Percentiles rank a stretch among this genome's conserved stretches.
phyloP scores from a whole-genome alignment of 2,113 vertebrate species.

The Myrmecophaga tridactyla region DNA sequence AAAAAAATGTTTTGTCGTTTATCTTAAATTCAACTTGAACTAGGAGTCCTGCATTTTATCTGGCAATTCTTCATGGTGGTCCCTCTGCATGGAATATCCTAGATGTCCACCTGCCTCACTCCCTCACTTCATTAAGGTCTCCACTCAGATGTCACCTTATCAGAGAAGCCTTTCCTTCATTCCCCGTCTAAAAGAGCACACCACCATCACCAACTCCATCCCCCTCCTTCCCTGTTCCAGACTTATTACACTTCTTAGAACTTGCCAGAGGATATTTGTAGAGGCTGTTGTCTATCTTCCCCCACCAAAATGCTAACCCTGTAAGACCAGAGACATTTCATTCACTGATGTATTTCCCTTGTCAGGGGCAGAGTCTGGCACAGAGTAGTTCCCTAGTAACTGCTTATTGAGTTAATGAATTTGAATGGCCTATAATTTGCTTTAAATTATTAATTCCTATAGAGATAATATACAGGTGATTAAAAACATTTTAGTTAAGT shows the following conservation, averaged over 20 bases:
- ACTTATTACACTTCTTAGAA: neutral
- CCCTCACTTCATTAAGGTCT: too few relatives aligned
- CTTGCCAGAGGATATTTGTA: neutral
- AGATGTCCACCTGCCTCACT: neutral
- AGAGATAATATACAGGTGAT: neutral
- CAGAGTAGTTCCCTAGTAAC: neutral
- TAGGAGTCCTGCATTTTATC: neutral
- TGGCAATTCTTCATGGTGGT: neutral
- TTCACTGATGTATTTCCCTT: too few relatives aligned
- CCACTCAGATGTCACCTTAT: too few relatives aligned
- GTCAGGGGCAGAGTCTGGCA: neutral
- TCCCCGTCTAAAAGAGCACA: neutral
- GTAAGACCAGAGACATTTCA: neutral
- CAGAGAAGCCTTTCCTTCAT: neutral
- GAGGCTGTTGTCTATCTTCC: neutral
- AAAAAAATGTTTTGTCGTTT: too few relatives aligned
- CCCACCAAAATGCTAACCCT: too few relatives aligned
- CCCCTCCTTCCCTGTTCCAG: neutral
- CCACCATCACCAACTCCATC: neutral
- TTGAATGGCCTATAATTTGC: neutral
- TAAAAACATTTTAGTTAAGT: neutral
- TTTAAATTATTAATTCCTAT: neutral
- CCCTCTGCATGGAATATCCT: neutral
- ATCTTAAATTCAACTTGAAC: too few relatives aligned
- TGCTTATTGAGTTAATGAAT: neutral